These are phyloP conservation scores for Chrysodeixis includens DNA, from an alignment of 2,888 invertebrate species.

Conservation along the genomic window DNA sequence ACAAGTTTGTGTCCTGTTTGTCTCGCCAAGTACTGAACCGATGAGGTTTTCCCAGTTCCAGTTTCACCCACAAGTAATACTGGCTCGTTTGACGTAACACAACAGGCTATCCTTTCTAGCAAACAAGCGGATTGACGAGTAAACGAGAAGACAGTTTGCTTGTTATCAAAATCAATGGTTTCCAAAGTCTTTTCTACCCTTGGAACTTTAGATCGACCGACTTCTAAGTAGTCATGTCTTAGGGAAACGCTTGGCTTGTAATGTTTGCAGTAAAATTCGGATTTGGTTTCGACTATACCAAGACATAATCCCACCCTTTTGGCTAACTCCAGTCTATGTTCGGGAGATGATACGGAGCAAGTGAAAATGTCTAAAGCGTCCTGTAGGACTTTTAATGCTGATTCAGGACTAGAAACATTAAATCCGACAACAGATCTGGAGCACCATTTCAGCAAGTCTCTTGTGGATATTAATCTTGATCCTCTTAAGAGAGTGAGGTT, in stretches of 20 bases:
- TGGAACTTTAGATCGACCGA: constrained; percentile 91
- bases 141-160: constrained; percentile 92
- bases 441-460: constrained; percentile 98
- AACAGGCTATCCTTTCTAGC: constrained; percentile 96
- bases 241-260: constrained; percentile 94
- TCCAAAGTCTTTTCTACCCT: constrained; percentile 81
- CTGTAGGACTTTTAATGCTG: constrained; percentile 93
- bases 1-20: constrained; percentile 95
- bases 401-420: constrained; percentile 92
- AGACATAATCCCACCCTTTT: constrained; percentile 94
- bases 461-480: constrained; percentile 92
- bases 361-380: constrained; percentile 98
- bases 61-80: constrained; percentile 99
- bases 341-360: constrained; percentile 92
- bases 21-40: constrained; percentile 96
- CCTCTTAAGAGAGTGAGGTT: constrained; percentile 78
- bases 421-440: constrained; percentile 93
- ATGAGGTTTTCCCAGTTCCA: constrained; percentile 99
- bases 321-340: constrained; percentile 91
- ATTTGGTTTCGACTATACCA: constrained; percentile 94
- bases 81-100: constrained; percentile 95
- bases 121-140: constrained; percentile 94
- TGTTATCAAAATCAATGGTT: constrained; percentile 76
- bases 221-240: constrained; percentile 89
- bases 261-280: constrained; percentile 93